These are phyloP conservation scores for Eremobia ochroleuca DNA, from an alignment of 2,888 invertebrate genomes.

Conservation along the genomic window DNA sequence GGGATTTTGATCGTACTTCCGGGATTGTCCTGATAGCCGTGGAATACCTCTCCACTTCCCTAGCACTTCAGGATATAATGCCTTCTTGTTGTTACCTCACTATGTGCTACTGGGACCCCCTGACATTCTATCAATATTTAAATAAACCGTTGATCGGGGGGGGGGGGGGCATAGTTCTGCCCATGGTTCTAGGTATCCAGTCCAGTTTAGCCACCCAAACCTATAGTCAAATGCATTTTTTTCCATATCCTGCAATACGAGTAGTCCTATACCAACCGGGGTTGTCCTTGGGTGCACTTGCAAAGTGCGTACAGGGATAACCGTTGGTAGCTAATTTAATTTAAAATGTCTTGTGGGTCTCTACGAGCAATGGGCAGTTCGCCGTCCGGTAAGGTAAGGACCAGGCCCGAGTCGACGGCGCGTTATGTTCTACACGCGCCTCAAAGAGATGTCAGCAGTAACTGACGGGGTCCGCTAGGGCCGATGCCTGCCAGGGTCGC, in stretches of 20 bases:
- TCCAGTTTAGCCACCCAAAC: not conserved
- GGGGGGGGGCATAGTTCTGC: not conserved
- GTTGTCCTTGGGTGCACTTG: not conserved
- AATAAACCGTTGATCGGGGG: not conserved
- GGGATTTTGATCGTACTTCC: not conserved
- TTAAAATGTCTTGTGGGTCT: too few species aligned
- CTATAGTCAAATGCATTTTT: not conserved
- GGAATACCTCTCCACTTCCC: not conserved
- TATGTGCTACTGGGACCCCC: not conserved
- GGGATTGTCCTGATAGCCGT: not conserved
- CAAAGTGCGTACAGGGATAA: not conserved
- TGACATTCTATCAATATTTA: not conserved
- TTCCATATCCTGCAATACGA: not conserved
- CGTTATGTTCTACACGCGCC: too few species aligned
- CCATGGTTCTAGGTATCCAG: not conserved
- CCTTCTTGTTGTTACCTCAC: not conserved
- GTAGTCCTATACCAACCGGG: not conserved
- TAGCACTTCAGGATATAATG: not conserved
- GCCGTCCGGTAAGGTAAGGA: too few species aligned
- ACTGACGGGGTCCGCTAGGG: too few species aligned
- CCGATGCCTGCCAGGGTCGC: too few species aligned
- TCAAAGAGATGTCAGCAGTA: too few species aligned
- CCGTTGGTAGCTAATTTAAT: too few species aligned
- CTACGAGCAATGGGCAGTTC: too few species aligned
- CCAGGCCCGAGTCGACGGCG: too few species aligned